Conservation (phyloP, 2,113 vertebrate genomes). For the Clarias macrocephalus region DNA sequence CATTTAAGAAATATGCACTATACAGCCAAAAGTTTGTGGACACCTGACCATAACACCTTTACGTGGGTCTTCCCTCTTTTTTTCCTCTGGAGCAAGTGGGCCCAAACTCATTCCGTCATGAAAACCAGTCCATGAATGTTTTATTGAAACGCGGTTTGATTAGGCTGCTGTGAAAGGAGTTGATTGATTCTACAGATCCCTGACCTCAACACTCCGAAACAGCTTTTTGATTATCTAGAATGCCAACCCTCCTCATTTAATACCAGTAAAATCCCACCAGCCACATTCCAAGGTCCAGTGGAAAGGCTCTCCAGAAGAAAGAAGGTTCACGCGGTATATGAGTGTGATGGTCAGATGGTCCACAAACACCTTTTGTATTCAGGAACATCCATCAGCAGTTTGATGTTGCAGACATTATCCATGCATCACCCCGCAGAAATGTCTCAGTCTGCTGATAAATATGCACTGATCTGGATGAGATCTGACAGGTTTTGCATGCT, state of each 20-base stretch:
- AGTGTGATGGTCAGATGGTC: background rate
- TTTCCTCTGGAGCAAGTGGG: background rate
- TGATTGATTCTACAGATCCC: background rate
- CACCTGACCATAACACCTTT: background rate
- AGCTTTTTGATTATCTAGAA: background rate
- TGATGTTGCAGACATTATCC: background rate
- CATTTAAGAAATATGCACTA: background rate
- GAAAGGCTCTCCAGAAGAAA: background rate
- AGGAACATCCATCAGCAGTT: background rate
- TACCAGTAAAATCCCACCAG: background rate
- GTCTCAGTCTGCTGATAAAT: background rate
- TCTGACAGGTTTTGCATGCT: constrained; percentile 44
- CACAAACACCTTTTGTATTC: background rate
- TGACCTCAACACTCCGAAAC: background rate
- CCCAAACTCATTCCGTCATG: background rate
- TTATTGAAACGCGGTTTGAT: background rate
- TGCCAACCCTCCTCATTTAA: background rate
- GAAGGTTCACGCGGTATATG: background rate
- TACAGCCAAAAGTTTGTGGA: background rate
- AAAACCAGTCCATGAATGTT: background rate
- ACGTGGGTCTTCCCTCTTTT: background rate
- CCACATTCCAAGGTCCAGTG: background rate
- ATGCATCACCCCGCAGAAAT: background rate
- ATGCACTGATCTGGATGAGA: background rate
- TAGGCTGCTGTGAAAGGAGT: background rate